These are phyloP conservation scores for Mythimna lalbum DNA, from an alignment of 2,888 invertebrate species.

Conservation along the genomic window DNA sequence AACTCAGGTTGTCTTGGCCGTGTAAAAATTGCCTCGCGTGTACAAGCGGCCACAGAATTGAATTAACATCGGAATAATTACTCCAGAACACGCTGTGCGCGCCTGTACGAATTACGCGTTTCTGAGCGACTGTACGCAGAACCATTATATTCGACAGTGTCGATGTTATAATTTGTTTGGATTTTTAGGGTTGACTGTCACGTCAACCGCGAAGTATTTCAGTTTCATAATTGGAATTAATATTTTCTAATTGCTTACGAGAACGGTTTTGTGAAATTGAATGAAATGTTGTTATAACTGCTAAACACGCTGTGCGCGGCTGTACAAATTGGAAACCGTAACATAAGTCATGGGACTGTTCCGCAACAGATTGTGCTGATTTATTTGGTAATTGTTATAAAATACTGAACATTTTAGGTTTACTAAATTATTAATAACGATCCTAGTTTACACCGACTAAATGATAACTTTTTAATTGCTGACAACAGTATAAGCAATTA, in stretches of 20 bases:
- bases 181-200: constrained; percentile 46
- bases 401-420: constrained; percentile 29
- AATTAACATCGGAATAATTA: constrained; percentile 68
- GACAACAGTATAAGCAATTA: too few species aligned
- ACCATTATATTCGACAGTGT: constrained; percentile 38
- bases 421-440: constrained; percentile 4
- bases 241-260: constrained; percentile 45
- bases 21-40: constrained; percentile 68
- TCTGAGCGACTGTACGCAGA: constrained; percentile 21
- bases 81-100: constrained; percentile 41
- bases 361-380: constrained; percentile 46
- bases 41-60: constrained; percentile 63
- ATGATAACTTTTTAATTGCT: background rate
- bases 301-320: constrained; percentile 40
- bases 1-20: constrained; percentile 45
- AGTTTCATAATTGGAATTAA: constrained; percentile 43
- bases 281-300: constrained; percentile 31
- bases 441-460: background rate
- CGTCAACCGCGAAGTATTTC: constrained; percentile 30
- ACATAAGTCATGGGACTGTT: constrained; percentile 32
- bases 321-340: constrained; percentile 37
- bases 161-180: constrained; percentile 34
- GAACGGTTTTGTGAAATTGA: constrained; percentile 43
- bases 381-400: constrained; percentile 42
- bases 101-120: constrained; percentile 49